A percentile compares a stretch with the other conserved stretches of the same genome.
Evolutionary conservation across 2,113 vertebrate genomes (phyloP).

Genomic region (Callionymus lyra): DNA sequence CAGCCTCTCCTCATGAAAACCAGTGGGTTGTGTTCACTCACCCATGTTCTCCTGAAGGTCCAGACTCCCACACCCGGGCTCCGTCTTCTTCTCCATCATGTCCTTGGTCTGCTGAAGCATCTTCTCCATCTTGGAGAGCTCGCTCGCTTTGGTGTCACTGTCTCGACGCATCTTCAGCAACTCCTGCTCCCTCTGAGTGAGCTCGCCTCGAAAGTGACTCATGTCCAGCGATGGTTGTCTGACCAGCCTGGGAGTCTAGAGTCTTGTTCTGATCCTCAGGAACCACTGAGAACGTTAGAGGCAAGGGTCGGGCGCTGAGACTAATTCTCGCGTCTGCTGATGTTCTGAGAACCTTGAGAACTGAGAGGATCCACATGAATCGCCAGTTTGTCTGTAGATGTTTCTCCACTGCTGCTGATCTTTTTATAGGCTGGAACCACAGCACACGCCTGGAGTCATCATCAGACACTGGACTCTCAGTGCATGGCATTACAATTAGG

Average conservation of each 20-base stretch:
- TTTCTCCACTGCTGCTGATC: slow-evolving; percentile 5
- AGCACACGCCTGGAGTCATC: slow-evolving; percentile 34
- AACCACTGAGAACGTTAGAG: slow-evolving; percentile 4
- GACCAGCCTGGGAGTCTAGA: slow-evolving; percentile 18
- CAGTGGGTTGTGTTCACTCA: slow-evolving; percentile 28
- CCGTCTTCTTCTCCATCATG: slow-evolving; percentile 75
- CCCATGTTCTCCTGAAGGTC: slow-evolving; percentile 56
- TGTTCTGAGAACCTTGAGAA: background rate
- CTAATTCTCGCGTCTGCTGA: background rate
- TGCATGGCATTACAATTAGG: slow-evolving; percentile 18
- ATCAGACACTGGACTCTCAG: slow-evolving; percentile 34
- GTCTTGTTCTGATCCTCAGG: slow-evolving; percentile 10
- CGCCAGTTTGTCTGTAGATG: slow-evolving; percentile 11
- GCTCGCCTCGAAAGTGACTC: slow-evolving; percentile 66
- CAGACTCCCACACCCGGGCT: slow-evolving; percentile 51
- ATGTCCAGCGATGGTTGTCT: slow-evolving; percentile 65
- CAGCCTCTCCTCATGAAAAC: background rate
- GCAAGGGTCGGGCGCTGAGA: slow-evolving; percentile 1
- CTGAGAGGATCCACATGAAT: slow-evolving; percentile 4
- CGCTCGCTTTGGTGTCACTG: slow-evolving; percentile 72
- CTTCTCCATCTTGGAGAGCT: slow-evolving; percentile 76
- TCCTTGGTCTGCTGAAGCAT: slow-evolving; percentile 76
- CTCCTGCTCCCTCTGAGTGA: slow-evolving; percentile 68
- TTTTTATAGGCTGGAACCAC: slow-evolving; percentile 43
- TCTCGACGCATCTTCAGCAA: slow-evolving; percentile 68